A percentile compares a stretch with the other conserved stretches of the same genome.
These are phyloP conservation scores for Isurus oxyrinchus DNA, from an alignment of 2,113 vertebrate species.

Conservation along the genomic window DNA sequence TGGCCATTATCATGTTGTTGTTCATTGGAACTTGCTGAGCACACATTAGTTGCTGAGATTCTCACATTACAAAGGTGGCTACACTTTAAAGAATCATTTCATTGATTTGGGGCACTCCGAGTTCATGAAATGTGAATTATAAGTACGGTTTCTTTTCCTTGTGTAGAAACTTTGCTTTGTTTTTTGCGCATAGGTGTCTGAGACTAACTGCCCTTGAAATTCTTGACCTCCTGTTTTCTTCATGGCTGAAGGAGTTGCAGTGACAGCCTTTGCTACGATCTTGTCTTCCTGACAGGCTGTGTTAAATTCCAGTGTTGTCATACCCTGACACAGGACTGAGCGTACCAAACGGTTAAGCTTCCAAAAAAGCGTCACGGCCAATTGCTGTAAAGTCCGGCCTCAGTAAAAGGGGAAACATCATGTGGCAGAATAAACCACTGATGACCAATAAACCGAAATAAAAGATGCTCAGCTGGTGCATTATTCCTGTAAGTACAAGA, in stretches of 20 bases:
- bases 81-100: background rate
- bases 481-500: background rate
- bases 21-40: background rate
- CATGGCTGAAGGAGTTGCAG: background rate
- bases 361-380: background rate
- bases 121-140: background rate
- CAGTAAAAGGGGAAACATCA: background rate
- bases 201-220: background rate
- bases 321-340: background rate
- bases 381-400: background rate
- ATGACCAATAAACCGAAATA: background rate
- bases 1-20: background rate
- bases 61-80: background rate
- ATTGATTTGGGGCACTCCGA: background rate
- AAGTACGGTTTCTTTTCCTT: background rate
- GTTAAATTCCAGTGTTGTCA: background rate
- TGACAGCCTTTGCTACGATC: background rate
- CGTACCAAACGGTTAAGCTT: background rate
- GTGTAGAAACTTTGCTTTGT: background rate
- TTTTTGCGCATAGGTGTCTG: background rate
- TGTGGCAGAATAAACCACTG: background rate
- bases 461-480: conserved; percentile 16
- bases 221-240: background rate
- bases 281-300: background rate
- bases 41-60: background rate